phyloP scores from a whole-genome alignment of 2,797 vertebrate genomes.

The Gadopsis bispinosus region DNA sequence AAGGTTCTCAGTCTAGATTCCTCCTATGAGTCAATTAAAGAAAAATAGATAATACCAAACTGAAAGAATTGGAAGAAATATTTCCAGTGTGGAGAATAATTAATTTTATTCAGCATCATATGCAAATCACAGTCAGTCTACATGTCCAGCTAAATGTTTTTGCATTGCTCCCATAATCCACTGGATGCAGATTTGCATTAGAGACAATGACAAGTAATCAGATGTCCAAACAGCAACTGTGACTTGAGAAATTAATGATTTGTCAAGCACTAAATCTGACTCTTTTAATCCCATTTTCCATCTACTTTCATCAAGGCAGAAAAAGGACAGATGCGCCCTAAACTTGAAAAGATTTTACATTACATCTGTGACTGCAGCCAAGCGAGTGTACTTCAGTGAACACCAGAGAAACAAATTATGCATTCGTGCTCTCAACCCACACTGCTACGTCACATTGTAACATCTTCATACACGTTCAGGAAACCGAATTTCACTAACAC shows the following conservation, averaged over 20 bases:
- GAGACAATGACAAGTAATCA: constrained; percentile 66
- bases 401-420: constrained; percentile 58
- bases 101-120: background rate
- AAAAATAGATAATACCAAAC: background rate
- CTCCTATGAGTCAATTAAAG: background rate
- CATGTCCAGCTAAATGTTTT: constrained; percentile 21
- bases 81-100: background rate
- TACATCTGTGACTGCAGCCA: constrained; percentile 42
- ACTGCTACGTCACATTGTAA: constrained; percentile 32
- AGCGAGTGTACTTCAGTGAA: constrained; percentile 47
- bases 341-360: constrained; percentile 45
- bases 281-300: constrained; percentile 63
- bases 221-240: constrained; percentile 68
- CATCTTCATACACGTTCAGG: constrained; percentile 48
- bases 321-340: constrained; percentile 66
- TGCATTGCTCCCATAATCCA: constrained; percentile 30
- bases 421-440: constrained; percentile 36
- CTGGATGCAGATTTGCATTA: constrained; percentile 56
- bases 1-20: background rate
- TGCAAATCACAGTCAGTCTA: constrained; percentile 25
- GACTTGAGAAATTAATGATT: constrained; percentile 71
- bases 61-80: background rate
- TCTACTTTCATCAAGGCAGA: constrained; percentile 56
- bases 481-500: constrained; percentile 50
- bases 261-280: constrained; percentile 51